These are phyloP conservation scores for Plestiodon gilberti DNA, from an alignment of 2,113 vertebrate genomes.

Conservation along the genomic window DNA sequence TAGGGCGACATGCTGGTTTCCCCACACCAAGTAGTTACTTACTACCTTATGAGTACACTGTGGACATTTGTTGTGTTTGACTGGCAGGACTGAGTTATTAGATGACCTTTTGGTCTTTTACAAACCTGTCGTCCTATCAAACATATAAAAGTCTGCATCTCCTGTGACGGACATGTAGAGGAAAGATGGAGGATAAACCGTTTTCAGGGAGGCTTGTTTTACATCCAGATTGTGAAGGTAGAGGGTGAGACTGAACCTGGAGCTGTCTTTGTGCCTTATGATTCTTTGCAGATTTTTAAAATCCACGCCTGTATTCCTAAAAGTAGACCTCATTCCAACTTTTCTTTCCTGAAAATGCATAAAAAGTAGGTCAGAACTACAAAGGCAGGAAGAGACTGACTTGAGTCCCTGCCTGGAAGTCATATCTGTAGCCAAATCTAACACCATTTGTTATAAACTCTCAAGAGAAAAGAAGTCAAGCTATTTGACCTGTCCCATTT, in stretches of 20 bases:
- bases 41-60: background rate
- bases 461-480: background rate
- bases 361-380: background rate
- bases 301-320: background rate
- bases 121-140: background rate
- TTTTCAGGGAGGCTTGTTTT: background rate
- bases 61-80: background rate
- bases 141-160: background rate
- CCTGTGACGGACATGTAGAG: background rate
- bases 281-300: background rate
- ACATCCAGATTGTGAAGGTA: background rate
- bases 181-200: background rate
- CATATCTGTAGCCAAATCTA: background rate
- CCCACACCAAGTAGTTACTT: background rate
- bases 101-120: background rate
- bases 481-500: constrained; percentile 9
- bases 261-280: background rate
- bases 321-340: background rate
- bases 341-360: background rate
- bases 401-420: background rate
- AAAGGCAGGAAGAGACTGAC: background rate
- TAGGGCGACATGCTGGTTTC: background rate
- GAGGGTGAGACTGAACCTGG: background rate
- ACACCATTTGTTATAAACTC: background rate
- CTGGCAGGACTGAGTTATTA: background rate